Conservation (phyloP, 2,113 vertebrate species). For the Callopanchax toddi region DNA sequence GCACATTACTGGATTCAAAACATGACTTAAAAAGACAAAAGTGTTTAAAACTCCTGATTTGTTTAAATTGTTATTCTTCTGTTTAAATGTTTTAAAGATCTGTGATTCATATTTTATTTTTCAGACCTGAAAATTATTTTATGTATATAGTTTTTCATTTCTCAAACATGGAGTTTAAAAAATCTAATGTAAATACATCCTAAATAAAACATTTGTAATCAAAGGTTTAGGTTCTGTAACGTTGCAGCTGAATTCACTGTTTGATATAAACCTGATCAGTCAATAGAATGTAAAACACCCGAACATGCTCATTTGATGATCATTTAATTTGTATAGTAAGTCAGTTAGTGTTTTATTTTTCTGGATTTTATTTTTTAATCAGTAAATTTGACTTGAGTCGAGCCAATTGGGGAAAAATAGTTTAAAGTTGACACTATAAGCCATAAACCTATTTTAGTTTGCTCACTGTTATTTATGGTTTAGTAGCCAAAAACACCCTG, state of each 20-base stretch:
- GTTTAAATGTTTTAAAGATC: slow-evolving; percentile 1
- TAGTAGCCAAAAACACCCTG: too few relatives aligned
- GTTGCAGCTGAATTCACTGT: background rate
- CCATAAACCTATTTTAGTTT: too few relatives aligned
- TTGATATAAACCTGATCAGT: background rate
- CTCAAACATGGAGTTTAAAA: background rate
- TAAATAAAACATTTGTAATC: background rate
- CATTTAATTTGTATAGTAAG: background rate
- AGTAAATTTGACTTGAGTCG: too few relatives aligned
- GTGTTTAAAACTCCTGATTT: background rate
- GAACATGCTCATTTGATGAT: too few relatives aligned
- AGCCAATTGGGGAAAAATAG: too few relatives aligned
- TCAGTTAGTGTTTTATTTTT: too few relatives aligned
- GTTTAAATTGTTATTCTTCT: background rate
- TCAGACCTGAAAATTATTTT: background rate
- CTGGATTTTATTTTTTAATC: too few relatives aligned
- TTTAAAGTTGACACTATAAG: too few relatives aligned
- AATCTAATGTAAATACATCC: slow-evolving; percentile 6
- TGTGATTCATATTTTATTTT: background rate
- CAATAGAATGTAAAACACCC: background rate
- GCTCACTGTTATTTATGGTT: too few relatives aligned
- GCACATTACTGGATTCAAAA: too few relatives aligned
- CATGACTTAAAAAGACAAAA: background rate
- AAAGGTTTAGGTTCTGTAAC: background rate
- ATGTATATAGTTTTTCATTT: background rate